These are phyloP conservation scores for Epinotia bilunana DNA, from an alignment of 2,888 invertebrate species.

Conservation along the genomic window DNA sequence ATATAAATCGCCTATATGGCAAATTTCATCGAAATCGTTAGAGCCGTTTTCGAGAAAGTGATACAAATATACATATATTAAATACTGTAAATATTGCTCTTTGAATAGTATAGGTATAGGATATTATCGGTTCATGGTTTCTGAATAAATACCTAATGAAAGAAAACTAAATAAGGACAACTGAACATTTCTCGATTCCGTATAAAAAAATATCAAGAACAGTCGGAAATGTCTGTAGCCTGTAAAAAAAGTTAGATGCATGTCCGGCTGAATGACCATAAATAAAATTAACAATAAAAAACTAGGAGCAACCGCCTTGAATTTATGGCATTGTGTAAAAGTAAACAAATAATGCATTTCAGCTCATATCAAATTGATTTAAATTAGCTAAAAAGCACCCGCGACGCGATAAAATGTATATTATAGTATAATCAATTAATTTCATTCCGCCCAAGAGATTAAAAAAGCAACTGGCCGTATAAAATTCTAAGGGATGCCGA, in stretches of 20 bases:
- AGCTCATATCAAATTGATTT: conserved; percentile 34
- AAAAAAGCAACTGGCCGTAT: conserved; percentile 77
- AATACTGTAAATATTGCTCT: no score
- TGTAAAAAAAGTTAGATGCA: background rate
- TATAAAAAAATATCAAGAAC: no score
- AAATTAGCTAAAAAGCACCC: conserved; percentile 38
- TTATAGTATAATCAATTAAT: conserved; percentile 45
- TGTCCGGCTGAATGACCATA: conserved; percentile 7
- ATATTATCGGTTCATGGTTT: no score
- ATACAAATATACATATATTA: no score
- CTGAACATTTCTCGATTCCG: no score
- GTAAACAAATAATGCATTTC: conserved; percentile 32
- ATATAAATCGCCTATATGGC: no score
- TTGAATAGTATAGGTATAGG: no score
- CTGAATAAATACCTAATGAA: no score
- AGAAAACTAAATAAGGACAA: no score
- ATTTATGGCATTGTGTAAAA: conserved; percentile 19
- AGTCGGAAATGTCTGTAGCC: background rate
- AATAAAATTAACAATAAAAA: conserved; percentile 11
- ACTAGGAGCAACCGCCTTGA: conserved; percentile 3
- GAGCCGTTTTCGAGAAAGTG: no score
- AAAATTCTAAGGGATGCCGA: conserved; percentile 75
- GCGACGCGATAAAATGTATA: conserved; percentile 41
- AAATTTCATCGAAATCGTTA: no score
- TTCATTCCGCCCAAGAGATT: conserved; percentile 61